These are phyloP conservation scores for Drosophila trichaetosa DNA, from an alignment of 2,888 invertebrate genomes.

Conservation along the genomic window DNA sequence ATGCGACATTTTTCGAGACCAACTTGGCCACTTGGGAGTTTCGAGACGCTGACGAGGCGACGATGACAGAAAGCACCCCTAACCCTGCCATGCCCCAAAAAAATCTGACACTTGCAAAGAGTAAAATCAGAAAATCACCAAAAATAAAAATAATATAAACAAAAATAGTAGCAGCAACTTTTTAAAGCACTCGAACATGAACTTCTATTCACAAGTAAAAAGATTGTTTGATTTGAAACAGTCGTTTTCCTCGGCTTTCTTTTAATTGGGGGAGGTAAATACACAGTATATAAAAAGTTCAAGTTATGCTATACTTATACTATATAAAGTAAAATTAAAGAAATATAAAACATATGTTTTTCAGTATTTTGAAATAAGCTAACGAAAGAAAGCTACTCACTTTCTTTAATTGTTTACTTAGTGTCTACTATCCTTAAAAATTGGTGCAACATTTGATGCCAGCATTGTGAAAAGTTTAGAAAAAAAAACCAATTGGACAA, in stretches of 20 bases:
- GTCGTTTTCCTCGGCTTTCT: neutral
- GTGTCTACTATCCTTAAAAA: neutral
- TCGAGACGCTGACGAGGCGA: slow-evolving; percentile 35
- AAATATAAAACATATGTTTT: neutral
- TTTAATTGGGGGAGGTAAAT: neutral
- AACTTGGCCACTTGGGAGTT: slow-evolving; percentile 50
- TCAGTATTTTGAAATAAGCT: neutral
- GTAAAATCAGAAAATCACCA: neutral
- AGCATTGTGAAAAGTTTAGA: neutral
- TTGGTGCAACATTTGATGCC: no score
- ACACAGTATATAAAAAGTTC: no score
- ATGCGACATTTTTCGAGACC: slow-evolving; percentile 17
- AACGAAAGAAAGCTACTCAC: no score
- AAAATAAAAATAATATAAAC: slow-evolving; percentile 3
- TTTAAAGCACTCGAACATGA: slow-evolving; percentile 29
- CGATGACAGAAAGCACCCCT: slow-evolving; percentile 40
- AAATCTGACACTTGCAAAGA: slow-evolving; percentile 17
- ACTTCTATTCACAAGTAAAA: slow-evolving; percentile 35
- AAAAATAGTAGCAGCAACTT: slow-evolving; percentile 16
- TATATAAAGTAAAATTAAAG: neutral
- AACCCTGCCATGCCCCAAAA: neutral
- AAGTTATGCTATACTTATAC: neutral
- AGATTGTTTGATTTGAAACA: slow-evolving; percentile 2
- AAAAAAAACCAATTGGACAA: neutral
- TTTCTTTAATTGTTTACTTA: neutral